A percentile compares a stretch with the other conserved stretches of the same genome.
These are phyloP conservation scores for Megalopta genalis DNA, from an alignment of 1,140 invertebrate genomes.

Conservation along the genomic window DNA sequence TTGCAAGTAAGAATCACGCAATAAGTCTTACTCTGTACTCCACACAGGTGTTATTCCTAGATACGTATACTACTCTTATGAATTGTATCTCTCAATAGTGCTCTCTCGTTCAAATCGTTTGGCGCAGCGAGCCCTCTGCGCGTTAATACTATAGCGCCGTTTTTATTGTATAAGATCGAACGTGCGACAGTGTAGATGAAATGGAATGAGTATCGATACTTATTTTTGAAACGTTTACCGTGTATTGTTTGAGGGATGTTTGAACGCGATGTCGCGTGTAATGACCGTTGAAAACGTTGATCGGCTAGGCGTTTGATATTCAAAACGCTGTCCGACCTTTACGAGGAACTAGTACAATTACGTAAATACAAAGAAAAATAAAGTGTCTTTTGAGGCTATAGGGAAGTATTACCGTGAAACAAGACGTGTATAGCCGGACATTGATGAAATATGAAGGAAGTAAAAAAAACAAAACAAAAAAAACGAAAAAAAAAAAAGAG, in stretches of 20 bases:
- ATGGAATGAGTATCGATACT: slow-evolving; percentile 55
- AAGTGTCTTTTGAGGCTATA: slow-evolving; percentile 43
- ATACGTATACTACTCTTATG: slow-evolving; percentile 23
- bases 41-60: slow-evolving; percentile 23
- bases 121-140: slow-evolving; percentile 1
- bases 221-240: slow-evolving; percentile 48
- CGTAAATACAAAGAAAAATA: not conserved
- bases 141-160: slow-evolving; percentile 35
- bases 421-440: slow-evolving; percentile 52
- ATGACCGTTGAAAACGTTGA: too few species aligned
- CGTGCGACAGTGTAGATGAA: slow-evolving; percentile 34
- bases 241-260: slow-evolving; percentile 31
- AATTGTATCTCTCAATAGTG: slow-evolving; percentile 42
- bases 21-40: slow-evolving; percentile 32
- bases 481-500: slow-evolving; percentile 30
- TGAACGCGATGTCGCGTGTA: slow-evolving; percentile 5
- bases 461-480: slow-evolving; percentile 37
- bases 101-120: slow-evolving; percentile 30
- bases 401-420: slow-evolving; percentile 37
- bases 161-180: slow-evolving; percentile 43
- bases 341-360: slow-evolving; percentile 17
- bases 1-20: slow-evolving; percentile 13
- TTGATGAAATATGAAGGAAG: slow-evolving; percentile 36
- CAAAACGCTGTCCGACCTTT: not conserved
- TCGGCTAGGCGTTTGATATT: slow-evolving; percentile 21